These are phyloP conservation scores for Belgica antarctica DNA, from an alignment of 2,888 invertebrate genomes.

Conservation along the genomic window DNA sequence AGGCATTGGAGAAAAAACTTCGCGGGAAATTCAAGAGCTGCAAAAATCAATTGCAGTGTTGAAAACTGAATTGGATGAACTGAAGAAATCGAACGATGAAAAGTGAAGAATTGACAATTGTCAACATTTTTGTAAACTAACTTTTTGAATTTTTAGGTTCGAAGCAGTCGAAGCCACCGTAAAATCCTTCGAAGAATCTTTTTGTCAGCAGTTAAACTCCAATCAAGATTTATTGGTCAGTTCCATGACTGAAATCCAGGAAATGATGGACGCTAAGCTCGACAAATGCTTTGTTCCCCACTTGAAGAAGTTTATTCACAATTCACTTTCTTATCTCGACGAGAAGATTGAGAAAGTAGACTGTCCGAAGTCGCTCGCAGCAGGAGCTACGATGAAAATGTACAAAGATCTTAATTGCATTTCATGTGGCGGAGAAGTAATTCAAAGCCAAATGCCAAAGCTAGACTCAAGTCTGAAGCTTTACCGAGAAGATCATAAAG, in stretches of 20 bases:
- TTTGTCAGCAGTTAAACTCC: too few relatives aligned
- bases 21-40: too few relatives aligned
- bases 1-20: too few relatives aligned
- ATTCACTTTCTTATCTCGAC: not conserved
- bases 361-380: conserved; percentile 6
- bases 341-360: conserved; percentile 25
- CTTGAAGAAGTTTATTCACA: not conserved
- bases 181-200: too few relatives aligned
- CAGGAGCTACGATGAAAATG: not conserved
- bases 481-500: not conserved
- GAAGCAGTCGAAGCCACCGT: too few relatives aligned
- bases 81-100: too few relatives aligned
- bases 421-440: conserved; percentile 26
- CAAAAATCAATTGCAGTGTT: not conserved
- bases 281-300: conserved; percentile 2
- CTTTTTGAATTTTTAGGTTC: too few relatives aligned
- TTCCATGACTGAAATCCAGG: not conserved
- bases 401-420: conserved; percentile 14
- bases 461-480: too few relatives aligned
- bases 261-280: not conserved
- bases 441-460: too few relatives aligned
- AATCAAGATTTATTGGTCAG: too few relatives aligned
- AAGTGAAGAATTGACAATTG: too few relatives aligned
- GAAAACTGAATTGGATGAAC: conserved; percentile 1
- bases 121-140: too few relatives aligned